These are phyloP conservation scores for Polyommatus icarus DNA, from an alignment of 2,888 invertebrate species.

Conservation along the genomic window DNA sequence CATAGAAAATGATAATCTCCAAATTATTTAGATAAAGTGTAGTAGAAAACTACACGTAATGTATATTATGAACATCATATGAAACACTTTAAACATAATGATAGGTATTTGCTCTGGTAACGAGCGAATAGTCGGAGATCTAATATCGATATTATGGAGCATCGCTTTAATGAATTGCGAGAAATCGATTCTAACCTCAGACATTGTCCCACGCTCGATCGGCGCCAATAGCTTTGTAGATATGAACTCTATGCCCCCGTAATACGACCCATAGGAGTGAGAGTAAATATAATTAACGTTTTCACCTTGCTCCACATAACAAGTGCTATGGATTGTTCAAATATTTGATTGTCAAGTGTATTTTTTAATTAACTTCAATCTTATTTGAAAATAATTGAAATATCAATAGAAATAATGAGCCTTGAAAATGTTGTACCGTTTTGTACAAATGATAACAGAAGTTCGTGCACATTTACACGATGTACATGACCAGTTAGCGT, in stretches of 20 bases:
- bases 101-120: slow-evolving; percentile 49
- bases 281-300: slow-evolving; percentile 37
- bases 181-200: slow-evolving; percentile 67
- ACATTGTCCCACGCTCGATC: slow-evolving; percentile 63
- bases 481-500: not conserved
- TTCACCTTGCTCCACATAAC: slow-evolving; percentile 44
- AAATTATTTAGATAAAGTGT: not conserved
- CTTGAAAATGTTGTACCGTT: not conserved
- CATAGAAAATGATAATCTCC: not conserved
- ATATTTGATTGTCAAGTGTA: slow-evolving; percentile 31
- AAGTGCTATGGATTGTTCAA: slow-evolving; percentile 32
- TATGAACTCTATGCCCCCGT: slow-evolving; percentile 5
- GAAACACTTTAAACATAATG: slow-evolving; percentile 33
- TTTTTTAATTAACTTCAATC: slow-evolving; percentile 29
- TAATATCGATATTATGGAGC: slow-evolving; percentile 56
- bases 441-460: not conserved
- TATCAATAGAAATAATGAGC: not conserved
- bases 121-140: slow-evolving; percentile 52
- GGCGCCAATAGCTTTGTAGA: not conserved
- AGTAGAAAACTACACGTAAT: not conserved
- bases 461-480: slow-evolving; percentile 13
- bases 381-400: slow-evolving; percentile 26
- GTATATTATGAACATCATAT: slow-evolving; percentile 10
- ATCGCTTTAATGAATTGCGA: slow-evolving; percentile 59
- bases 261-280: slow-evolving; percentile 1